Evolutionary conservation across 2,113 vertebrate genomes (phyloP), one percentile per base, ranked within the genome.

Genomic region (Colistium nudipinnis): DNA sequence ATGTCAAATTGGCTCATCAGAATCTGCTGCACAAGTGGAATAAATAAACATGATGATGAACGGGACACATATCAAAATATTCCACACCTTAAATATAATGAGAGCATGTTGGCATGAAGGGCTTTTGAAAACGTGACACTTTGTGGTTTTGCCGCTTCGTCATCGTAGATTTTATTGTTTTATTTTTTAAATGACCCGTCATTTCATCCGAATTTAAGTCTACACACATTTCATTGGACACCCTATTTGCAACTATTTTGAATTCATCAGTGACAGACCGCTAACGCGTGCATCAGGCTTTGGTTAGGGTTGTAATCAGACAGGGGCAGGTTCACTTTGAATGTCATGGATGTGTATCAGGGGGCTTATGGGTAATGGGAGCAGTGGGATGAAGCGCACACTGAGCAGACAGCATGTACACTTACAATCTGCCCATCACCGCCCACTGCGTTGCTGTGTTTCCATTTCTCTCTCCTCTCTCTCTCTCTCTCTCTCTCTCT

Each of bases 401-500:
- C 22, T 43, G 49, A 55, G 38, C 57, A 77, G 61, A 68, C 80
- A 68, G 62, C 31, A 44, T 62, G 49, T 56, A 69, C 55, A 71
- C 75, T 74, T 63, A 68, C 70, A 86, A 70, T 72, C 69, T 66
- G 83, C 69, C 84, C 17, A 76, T 88, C 86, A 85, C 53, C 65
- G 22, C 77, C 82, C 77, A 71, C 41, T 27, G 70, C 49, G 54
- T 63, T 78, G 71, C 78, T 59, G 74, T 61, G 78, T 83, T 79
- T 66, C 75, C 62, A 20, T 74, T 83, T 53, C 76, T 85, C 76
- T 67, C 57, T 91, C 80, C 71, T 68, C 70, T n/a, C 78, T 75
- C 79, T 74, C 59, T 80, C 61, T 74, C 44, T 77, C 74, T 38
- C 20, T 82, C n/a, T 88, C 78, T 78, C 78, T 67, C 72, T 81